Base-by-base conservation (phyloP, 2,797 vertebrate species). In the Poeciliopsis paucimaculata region DNA sequence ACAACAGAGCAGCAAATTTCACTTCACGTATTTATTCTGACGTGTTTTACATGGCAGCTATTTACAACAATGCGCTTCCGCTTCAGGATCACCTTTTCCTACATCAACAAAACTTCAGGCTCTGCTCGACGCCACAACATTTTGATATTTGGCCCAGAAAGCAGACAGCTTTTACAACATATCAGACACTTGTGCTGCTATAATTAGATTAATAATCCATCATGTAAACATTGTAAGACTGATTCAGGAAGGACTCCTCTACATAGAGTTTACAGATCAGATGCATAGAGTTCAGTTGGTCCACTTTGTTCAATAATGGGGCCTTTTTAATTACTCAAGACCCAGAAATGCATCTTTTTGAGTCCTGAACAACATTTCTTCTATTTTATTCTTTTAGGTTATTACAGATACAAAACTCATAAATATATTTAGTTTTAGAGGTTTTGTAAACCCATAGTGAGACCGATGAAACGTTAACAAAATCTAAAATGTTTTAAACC, bases 141-240 rank as follows among this genome's bases (percentile, higher is more conserved):
- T 86, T 87, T 66, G 76, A 90, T 75, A 86, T 90, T 91, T 91
- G 88, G 88, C 90, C 92, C 87, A 46, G 87, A 81, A 75, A 81
- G 90, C 26, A 90, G 82, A 93, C 79, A 77, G 84, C 79, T 77
- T 88, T 88, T 85, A 88, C 90, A 89, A 91, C 80, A 84, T 89
- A 92, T 91, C 90, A 86, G 87, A 91, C 80, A 72, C 84, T 90
- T 93, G 94, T 92, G 91, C 94, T 93, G 93, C 94, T 90, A 93
- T 89, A 85, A 86, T 88, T 83, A 86, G 85, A 86, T 84, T 78
- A 92, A 80, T 87, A 91, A 94, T 91, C 89, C 90, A 93, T 90
- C 88, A 92, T 95, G 94, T 96, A 96, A 96, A 96, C 95, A 94
- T 95, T 92, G 92, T 82, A 91, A 88, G 91, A 94, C 91, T 87